Evolutionary conservation across 2,113 vertebrate genomes (phyloP), one percentile per base, ranked within the genome.

Genomic region (Cavia porcellus): DNA sequence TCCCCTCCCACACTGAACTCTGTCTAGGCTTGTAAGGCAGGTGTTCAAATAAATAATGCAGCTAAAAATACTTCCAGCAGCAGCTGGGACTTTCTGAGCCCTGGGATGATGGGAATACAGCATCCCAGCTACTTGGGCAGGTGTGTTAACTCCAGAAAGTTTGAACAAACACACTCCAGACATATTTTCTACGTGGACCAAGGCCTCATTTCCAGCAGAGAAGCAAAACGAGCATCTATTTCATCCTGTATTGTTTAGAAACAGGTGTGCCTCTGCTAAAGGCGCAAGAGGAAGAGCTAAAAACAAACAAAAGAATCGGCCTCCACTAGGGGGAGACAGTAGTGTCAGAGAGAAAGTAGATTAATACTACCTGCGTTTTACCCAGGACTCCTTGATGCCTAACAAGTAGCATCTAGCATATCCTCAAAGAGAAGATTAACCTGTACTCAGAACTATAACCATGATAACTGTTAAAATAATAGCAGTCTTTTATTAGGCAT

Each of bases 31-130:
- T 96, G 97, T 97, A 95, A 98, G 98, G 98, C 99, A 99, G 99
- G 99, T 99, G 99, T 99, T 99, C 98, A 99, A 98, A 99, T 99
- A 99, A 99, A 99, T 99, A 98, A 99, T 98, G 98, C 96, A 98
- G 98, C 99, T 99, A 99, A 99, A 99, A 99, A 99, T 99, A 99
- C 98, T 98, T 98, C 96, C 95, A 95, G 97, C 96, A 98, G 98
- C 99, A 99, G 99, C 99, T 99, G 99, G 99, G 98, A 99, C 99
- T 98, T 98, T 98, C 99, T 98, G 13, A 88, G 98, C 93, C 97
- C 97, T 10, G 80, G 96, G 98, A 92, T 95, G 90, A 97, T 96
- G 97, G 97, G 98, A 97, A 97, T 96, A 84, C 59, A 90, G 94
- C 96, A 94, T 96, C 97, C 94, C 10, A 0, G 94, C 90, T 98